These are phyloP conservation scores for Clarias pachynema DNA, from an alignment of 2,797 vertebrate species.

Conservation along the genomic window DNA sequence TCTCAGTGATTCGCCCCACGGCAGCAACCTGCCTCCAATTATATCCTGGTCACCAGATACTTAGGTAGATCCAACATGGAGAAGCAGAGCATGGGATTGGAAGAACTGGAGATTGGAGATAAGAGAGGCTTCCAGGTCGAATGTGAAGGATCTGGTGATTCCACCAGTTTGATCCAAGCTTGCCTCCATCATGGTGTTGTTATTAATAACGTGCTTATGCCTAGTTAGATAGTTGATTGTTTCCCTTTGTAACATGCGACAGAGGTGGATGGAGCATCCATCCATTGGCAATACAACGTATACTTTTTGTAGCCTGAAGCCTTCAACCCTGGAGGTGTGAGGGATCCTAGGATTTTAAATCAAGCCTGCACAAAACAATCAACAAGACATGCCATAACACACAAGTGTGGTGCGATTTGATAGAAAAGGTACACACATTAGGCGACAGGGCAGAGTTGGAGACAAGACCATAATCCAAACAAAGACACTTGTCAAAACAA, in stretches of 20 bases:
- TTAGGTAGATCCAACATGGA: conserved; percentile 14
- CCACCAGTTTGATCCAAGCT: too few species aligned
- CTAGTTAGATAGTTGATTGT: not conserved
- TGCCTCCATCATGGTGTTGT: not conserved
- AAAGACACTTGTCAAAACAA: too few species aligned
- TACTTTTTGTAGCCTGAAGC: too few species aligned
- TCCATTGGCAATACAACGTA: too few species aligned
- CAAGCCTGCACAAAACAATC: not conserved
- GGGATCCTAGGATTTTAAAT: too few species aligned
- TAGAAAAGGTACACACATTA: too few species aligned
- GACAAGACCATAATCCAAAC: too few species aligned
- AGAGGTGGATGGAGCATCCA: too few species aligned
- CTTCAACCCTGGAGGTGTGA: too few species aligned
- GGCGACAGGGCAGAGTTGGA: too few species aligned
- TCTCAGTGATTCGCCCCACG: not conserved
- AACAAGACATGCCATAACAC: not conserved
- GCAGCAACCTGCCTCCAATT: conserved; percentile 37
- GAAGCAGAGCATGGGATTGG: not conserved
- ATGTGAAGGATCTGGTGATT: conserved; percentile 3
- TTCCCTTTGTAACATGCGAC: not conserved
- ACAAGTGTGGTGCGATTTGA: not conserved
- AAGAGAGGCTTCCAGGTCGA: not conserved
- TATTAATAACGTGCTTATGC: not conserved
- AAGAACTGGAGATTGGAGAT: conserved; percentile 1
- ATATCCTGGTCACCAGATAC: conserved; percentile 19